Evolutionary conservation across 2,797 vertebrate genomes (phyloP).

Genomic region (Allobates femoralis): DNA sequence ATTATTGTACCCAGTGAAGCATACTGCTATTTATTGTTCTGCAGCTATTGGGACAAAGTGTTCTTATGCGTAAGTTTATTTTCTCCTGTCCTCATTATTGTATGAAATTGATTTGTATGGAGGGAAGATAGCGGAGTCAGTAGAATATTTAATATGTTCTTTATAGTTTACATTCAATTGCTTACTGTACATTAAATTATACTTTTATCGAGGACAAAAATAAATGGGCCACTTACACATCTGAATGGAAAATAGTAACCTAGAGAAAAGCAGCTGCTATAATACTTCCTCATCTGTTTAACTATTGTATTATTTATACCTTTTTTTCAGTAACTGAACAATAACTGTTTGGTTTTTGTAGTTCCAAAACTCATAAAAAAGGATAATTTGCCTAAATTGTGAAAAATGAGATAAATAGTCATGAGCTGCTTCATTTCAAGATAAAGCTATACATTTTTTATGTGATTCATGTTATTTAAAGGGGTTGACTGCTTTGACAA

Average conservation of each 20-base stretch:
- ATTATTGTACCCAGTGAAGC: constrained; percentile 23
- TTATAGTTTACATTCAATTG: constrained; percentile 11
- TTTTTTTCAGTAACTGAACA: neutral
- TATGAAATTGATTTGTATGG: constrained; percentile 31
- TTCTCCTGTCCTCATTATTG: constrained; percentile 19
- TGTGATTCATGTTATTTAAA: too few relatives aligned
- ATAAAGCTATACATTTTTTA: too few relatives aligned
- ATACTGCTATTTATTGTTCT: constrained; percentile 16
- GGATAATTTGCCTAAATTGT: neutral
- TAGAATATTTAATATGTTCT: constrained; percentile 15
- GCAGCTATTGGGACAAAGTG: constrained; percentile 6
- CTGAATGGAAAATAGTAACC: neutral
- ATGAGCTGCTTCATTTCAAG: too few relatives aligned
- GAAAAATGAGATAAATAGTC: neutral
- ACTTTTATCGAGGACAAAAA: neutral
- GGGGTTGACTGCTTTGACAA: too few relatives aligned
- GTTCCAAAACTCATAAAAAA: neutral
- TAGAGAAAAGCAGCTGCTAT: neutral
- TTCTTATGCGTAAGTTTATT: neutral
- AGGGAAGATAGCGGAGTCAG: neutral
- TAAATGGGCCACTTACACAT: neutral
- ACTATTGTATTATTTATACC: neutral
- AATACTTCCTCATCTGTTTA: neutral
- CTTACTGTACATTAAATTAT: constrained; percentile 20
- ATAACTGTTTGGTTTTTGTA: neutral